Evolutionary conservation across 2,797 vertebrate species (phyloP).

Genomic region (Nothura maculosa): DNA sequence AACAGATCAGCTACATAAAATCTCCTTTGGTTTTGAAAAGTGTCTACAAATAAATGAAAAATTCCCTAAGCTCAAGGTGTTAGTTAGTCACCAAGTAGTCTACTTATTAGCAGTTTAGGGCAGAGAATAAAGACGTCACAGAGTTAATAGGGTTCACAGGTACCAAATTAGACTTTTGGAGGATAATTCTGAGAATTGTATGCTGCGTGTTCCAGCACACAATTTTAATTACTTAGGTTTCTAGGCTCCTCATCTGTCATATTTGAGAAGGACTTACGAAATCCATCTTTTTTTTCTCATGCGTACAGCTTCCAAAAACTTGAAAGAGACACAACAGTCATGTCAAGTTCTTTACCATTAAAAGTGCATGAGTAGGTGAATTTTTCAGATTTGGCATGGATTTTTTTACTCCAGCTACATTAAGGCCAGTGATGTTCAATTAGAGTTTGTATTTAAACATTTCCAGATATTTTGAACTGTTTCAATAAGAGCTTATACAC

Average conservation of each 20-base stretch:
- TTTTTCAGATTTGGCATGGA: not conserved
- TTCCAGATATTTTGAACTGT: slow-evolving; percentile 20
- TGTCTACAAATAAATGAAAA: slow-evolving; percentile 36
- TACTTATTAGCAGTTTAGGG: slow-evolving; percentile 49
- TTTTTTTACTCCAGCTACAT: not conserved
- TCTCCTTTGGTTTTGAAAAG: not conserved
- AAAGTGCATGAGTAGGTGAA: not conserved
- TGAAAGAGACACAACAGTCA: not conserved
- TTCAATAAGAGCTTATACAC: not conserved
- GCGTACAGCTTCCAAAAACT: not conserved
- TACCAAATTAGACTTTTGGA: slow-evolving; percentile 16
- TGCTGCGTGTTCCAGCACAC: slow-evolving; percentile 1
- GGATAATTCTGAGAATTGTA: slow-evolving; percentile 44
- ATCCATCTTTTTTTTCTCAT: not conserved
- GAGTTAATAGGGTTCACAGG: not conserved
- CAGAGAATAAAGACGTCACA: slow-evolving; percentile 29
- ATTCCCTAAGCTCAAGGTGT: not conserved
- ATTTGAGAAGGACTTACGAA: not conserved
- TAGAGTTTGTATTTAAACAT: not conserved
- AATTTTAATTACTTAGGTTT: slow-evolving; percentile 12
- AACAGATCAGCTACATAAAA: not conserved
- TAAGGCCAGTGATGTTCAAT: not conserved
- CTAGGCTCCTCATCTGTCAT: not conserved
- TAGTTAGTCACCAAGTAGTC: slow-evolving; percentile 53
- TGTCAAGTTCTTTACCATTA: not conserved